Evolutionary conservation across 2,113 vertebrate species (phyloP).

Genomic region (Pantherophis guttatus): DNA sequence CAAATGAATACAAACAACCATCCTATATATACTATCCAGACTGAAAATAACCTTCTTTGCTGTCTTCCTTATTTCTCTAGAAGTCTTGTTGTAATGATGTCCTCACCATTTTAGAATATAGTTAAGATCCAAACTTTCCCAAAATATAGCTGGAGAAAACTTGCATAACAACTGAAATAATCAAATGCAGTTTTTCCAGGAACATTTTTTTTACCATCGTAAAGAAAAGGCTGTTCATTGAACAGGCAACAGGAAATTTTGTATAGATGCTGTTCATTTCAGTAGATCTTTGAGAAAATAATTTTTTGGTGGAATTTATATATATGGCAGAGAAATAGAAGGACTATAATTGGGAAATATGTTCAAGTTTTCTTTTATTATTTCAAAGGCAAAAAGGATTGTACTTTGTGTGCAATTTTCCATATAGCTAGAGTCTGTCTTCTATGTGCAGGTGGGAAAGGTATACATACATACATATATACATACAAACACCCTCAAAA

Average conservation of each 20-base stretch:
- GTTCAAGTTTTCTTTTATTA: constrained; percentile 12
- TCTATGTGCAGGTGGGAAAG: constrained; percentile 24
- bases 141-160: not conserved
- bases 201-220: not conserved
- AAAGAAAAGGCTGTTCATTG: not conserved
- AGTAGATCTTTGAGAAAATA: not conserved
- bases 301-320: constrained; percentile 5
- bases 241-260: not conserved
- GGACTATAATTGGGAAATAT: constrained; percentile 17
- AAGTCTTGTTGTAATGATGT: not conserved
- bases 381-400: constrained; percentile 47
- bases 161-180: not conserved
- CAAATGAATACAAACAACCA: not conserved
- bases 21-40: not conserved
- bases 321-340: not conserved
- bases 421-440: constrained; percentile 27
- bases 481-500: no score
- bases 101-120: not conserved
- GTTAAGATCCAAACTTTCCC: not conserved
- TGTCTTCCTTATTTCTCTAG: not conserved
- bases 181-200: not conserved
- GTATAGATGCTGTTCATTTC: not conserved
- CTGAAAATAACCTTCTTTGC: not conserved
- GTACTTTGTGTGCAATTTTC: constrained; percentile 41
- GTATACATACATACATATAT: not conserved